A percentile compares a stretch with the other conserved stretches of the same genome.
These are phyloP conservation scores for Dryadula phaetusa DNA, from an alignment of 2,888 invertebrate genomes.

Conservation along the genomic window DNA sequence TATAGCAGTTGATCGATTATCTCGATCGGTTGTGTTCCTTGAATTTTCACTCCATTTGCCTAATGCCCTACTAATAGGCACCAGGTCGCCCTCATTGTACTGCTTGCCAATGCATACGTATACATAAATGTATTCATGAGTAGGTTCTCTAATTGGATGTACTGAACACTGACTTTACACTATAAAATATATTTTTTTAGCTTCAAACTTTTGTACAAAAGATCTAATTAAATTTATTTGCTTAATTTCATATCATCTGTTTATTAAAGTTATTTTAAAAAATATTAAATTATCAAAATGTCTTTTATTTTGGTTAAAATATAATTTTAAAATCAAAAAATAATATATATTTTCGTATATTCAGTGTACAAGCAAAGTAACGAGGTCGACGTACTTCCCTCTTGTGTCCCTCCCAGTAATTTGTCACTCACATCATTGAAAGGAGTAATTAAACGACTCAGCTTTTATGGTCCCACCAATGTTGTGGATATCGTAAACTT, in stretches of 20 bases:
- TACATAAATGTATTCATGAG: slow-evolving; percentile 45
- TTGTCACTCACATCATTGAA: slow-evolving; percentile 44
- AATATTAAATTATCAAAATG: neutral
- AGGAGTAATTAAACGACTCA: slow-evolving; percentile 47
- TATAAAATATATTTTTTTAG: slow-evolving; percentile 4
- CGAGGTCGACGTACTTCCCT: slow-evolving; percentile 29
- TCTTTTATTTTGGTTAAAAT: neutral
- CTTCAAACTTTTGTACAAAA: neutral
- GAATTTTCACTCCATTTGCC: slow-evolving; percentile 41
- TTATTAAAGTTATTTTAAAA: neutral
- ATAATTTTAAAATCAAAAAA: neutral
- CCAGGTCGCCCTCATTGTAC: slow-evolving; percentile 33
- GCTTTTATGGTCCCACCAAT: slow-evolving; percentile 40
- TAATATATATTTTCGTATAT: slow-evolving; percentile 6
- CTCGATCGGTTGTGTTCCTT: slow-evolving; percentile 16
- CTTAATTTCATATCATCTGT: neutral
- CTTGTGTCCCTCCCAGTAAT: slow-evolving; percentile 47
- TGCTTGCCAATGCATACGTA: slow-evolving; percentile 34
- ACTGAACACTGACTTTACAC: slow-evolving; percentile 4
- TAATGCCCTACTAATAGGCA: slow-evolving; percentile 58
- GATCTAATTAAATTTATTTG: too few relatives aligned
- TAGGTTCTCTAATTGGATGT: slow-evolving; percentile 25
- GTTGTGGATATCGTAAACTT: slow-evolving; percentile 42
- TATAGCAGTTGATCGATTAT: slow-evolving; percentile 4
- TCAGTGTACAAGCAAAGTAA: slow-evolving; percentile 13